Base-by-base conservation (phyloP, 2,888 invertebrate genomes). In the Opisthograptis luteolata region DNA sequence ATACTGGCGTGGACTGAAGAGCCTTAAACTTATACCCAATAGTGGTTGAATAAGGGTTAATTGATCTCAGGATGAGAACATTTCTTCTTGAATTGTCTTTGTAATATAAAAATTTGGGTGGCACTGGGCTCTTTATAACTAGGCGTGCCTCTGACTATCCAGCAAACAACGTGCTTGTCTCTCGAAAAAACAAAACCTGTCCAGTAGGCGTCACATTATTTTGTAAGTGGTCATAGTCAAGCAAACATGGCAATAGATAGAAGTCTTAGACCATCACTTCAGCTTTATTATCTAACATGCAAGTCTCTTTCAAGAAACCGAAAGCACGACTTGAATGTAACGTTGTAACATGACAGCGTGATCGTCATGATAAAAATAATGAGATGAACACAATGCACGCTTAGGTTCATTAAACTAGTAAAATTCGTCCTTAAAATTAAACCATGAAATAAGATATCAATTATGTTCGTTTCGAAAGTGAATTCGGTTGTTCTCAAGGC, bases 341-440 rank as follows among this genome's bases (percentile, higher is more conserved):
- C 44, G 25, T 9, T 25, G 10, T 9, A 10, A 27, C 41, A 44
- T 40, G 40, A 53, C 47, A 56, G 46, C 31, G 12, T 60, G 62
- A 64, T 65, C 31, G 24, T 12, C n/a, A 32, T 22, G 60, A 66
- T 68, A 64, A 60, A 62, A 56, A 57, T 68, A 68, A 64, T 42
- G 58, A 66, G 58, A 61, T 39, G 56, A 48, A 36, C 44, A 60
- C 47, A 62, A 58, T 47, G 24, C 46, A 52, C 46, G 47, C 15
- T 30, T 31, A 39, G 44, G 50, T 51, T 51, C 50, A 51, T 51
- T 51, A 51, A 50, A 50, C 50, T 45, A 34, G 10, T 34, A 14
- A 37, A 27, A n/a, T 39, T 28, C 40, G 40, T 44, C 50, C 35
- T 44, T 44, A 51, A 40, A 44, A 36, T 35, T 1, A 20, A 35